These are phyloP conservation scores for Kryptopterus vitreolus DNA, from an alignment of 2,797 vertebrate genomes.

Conservation along the genomic window DNA sequence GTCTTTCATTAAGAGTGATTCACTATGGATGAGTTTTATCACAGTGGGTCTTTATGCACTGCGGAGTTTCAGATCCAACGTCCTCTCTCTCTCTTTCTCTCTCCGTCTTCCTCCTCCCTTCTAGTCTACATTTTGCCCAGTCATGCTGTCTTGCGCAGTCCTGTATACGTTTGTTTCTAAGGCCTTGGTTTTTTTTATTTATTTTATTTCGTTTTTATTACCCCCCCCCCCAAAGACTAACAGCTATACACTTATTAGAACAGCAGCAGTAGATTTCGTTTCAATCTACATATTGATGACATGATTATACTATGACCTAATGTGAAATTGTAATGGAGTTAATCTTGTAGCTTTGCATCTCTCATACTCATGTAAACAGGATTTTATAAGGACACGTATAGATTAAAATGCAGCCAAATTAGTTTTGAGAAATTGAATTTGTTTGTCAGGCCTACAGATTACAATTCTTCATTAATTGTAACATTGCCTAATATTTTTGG, in stretches of 20 bases:
- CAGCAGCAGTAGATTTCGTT: not conserved
- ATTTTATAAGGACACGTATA: not conserved
- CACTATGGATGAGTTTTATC: not conserved
- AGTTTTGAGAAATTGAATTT: not conserved
- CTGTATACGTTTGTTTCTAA: conserved; percentile 3
- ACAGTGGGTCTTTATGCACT: not conserved
- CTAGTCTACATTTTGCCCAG: conserved; percentile 21
- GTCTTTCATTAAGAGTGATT: not conserved
- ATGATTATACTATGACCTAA: not conserved
- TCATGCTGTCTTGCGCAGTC: conserved; percentile 35
- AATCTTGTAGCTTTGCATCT: not conserved
- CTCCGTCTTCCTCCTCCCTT: conserved; percentile 3
- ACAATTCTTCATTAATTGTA: not conserved
- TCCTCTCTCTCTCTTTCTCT: conserved; percentile 16
- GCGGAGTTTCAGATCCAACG: conserved; percentile 5
- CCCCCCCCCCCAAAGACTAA: not conserved
- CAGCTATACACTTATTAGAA: not conserved
- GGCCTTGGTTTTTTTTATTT: not conserved
- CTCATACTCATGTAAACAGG: not conserved
- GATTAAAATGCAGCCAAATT: not conserved
- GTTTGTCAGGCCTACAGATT: not conserved
- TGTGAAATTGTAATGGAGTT: not conserved
- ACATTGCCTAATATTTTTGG: not conserved
- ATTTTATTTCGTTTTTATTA: not conserved
- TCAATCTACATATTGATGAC: not conserved